Evolutionary conservation across 1,140 invertebrate species (phyloP), one percentile per base, ranked within the genome.

Genomic region (Drosophila punjabiensis): DNA sequence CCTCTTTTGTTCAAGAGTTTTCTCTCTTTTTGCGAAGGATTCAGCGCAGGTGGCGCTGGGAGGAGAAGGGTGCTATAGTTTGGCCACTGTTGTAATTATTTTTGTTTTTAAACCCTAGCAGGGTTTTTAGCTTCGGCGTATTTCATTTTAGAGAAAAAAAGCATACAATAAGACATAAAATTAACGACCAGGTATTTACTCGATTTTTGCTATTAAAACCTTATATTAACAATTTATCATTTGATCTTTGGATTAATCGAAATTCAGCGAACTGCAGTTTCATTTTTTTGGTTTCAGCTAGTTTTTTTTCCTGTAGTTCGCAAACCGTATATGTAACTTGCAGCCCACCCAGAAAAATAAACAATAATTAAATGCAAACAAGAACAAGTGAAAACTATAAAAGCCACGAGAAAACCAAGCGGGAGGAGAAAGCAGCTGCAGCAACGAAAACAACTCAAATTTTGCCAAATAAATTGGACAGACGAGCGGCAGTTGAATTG

Each of bases 1-100:
- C 71, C 76, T 37, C 62, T 61, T n/a, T 41, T 69, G 62, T 52
- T 67, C 11, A 81, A 82, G 52, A 66, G 68, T 37, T 66, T 30
- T 30, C 33, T 33, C 18, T 35, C 50, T 20, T 33, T 41, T 62
- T 18, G 6, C 5, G 16, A 50, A 58, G 52, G 60, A 62, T 50
- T 64, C 20, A 13, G n/a, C 32, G 16, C 28, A 71, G 39, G 45
- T 67, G 20, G 43, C 16, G 28, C 13, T 5, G 48, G 58, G 48
- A 11, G 41, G 2, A 28, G 77, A 52, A 53, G 39, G 64, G 65
- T 11, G 11, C 18, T 20, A n/a, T 41, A 41, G 69, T 68, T 86
- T 75, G 39, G 70, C 76, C 82, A 86, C 82, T 82, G 79, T 86
- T 87, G 79, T 82, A 79, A 61, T 76, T 58, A 87, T 69, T 85